phyloP scores from a whole-genome alignment of 2,888 invertebrate species.

The Drosophila histrio region DNA sequence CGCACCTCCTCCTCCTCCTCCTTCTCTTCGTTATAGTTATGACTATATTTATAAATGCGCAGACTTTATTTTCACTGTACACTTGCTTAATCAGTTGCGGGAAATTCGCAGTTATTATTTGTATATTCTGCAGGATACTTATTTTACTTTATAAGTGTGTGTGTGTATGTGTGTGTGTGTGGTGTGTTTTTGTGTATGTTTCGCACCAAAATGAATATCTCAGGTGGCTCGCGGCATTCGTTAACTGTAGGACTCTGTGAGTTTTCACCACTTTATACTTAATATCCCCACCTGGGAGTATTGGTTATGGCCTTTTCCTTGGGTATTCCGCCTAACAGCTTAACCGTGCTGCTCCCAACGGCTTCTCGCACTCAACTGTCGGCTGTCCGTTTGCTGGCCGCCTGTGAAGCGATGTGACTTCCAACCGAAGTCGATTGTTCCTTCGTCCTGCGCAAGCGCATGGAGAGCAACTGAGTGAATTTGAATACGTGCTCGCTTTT shows the following conservation, averaged over 20 bases:
- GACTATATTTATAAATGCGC: conserved; percentile 16
- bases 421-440: conserved; percentile 29
- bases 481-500: background rate
- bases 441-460: conserved; percentile 47
- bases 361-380: conserved; percentile 70
- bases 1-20: background rate
- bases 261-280: conserved; percentile 54
- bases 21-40: background rate
- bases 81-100: background rate
- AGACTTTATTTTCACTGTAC: background rate
- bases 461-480: conserved; percentile 27
- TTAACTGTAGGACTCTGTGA: too few relatives aligned
- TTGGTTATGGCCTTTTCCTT: conserved; percentile 30
- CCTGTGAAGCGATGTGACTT: conserved; percentile 23
- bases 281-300: conserved; percentile 31
- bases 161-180: background rate
- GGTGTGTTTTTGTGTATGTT: background rate
- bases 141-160: background rate
- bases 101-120: background rate
- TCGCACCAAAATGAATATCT: conserved; percentile 14
- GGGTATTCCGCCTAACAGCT: conserved; percentile 35
- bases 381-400: conserved; percentile 41
- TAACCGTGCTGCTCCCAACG: conserved; percentile 62
- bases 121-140: conserved; percentile 6
- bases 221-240: conserved; percentile 33